These are phyloP conservation scores for Conomelus anceps DNA, from an alignment of 2,888 invertebrate genomes.

Conservation along the genomic window DNA sequence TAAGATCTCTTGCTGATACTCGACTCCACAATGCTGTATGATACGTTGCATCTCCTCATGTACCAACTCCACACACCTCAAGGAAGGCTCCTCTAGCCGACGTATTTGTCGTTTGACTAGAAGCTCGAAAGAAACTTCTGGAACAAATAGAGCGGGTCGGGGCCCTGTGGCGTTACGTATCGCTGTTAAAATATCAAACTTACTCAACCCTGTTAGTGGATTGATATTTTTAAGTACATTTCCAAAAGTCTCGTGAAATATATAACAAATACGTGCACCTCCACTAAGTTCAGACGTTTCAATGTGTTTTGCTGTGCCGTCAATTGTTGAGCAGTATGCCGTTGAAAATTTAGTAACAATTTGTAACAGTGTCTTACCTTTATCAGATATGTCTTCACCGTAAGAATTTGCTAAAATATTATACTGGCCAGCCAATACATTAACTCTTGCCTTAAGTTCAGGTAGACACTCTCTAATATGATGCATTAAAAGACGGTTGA, in stretches of 20 bases:
- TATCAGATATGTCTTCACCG: constrained; percentile 95
- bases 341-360: constrained; percentile 99
- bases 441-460: constrained; percentile 94
- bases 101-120: constrained; percentile 57
- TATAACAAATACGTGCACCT: constrained; percentile 98
- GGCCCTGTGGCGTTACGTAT: constrained; percentile 98
- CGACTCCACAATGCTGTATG: constrained; percentile 54
- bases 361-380: constrained; percentile 92
- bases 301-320: constrained; percentile 95
- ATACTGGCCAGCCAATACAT: constrained; percentile 96
- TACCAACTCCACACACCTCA: constrained; percentile 55
- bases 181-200: constrained; percentile 95
- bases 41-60: constrained; percentile 60
- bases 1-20: constrained; percentile 52
- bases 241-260: constrained; percentile 98
- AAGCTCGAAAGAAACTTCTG: constrained; percentile 64
- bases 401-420: constrained; percentile 92
- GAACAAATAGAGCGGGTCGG: constrained; percentile 82
- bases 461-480: constrained; percentile 98
- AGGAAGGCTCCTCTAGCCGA: constrained; percentile 53
- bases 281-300: constrained; percentile 98
- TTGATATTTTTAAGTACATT: constrained; percentile 90
- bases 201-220: constrained; percentile 83
- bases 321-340: constrained; percentile 95
- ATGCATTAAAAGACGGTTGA: constrained; percentile 96